phyloP scores from a whole-genome alignment of 2,113 vertebrate genomes.

The Procapra przewalskii region DNA sequence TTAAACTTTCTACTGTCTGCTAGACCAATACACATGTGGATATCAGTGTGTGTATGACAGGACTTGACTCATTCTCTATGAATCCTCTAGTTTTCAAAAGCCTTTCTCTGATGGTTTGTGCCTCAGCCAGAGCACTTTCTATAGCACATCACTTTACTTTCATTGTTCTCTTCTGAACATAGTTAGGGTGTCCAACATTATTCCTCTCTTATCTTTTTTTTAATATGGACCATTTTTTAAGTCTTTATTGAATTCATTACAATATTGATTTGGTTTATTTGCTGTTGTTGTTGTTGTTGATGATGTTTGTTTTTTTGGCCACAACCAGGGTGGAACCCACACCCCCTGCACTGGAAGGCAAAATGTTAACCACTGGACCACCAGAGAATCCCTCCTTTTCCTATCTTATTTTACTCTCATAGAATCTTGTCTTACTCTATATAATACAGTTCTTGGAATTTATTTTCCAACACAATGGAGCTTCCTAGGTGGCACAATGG shows the following conservation, averaged over 20 bases:
- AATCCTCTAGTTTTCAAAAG: background rate
- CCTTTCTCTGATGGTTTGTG: background rate
- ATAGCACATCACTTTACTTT: background rate
- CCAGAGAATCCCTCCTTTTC: background rate
- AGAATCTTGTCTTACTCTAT: background rate
- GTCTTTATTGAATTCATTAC: background rate
- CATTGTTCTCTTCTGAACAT: background rate
- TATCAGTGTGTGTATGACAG: background rate
- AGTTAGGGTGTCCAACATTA: background rate
- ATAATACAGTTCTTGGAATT: background rate
- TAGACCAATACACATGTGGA: background rate
- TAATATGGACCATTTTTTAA: background rate
- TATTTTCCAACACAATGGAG: background rate
- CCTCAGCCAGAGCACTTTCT: background rate
- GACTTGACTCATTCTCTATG: background rate
- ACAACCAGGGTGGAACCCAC: background rate
- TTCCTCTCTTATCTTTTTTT: background rate
- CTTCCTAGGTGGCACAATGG: background rate
- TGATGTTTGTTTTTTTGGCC: background rate
- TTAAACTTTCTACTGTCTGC: background rate
- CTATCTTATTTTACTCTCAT: background rate
- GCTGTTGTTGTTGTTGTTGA: no score
- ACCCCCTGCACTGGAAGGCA: background rate
- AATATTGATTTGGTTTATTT: background rate
- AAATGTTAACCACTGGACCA: background rate